These are phyloP conservation scores for Emys orbicularis DNA, from an alignment of 2,797 vertebrate species.

Conservation along the genomic window DNA sequence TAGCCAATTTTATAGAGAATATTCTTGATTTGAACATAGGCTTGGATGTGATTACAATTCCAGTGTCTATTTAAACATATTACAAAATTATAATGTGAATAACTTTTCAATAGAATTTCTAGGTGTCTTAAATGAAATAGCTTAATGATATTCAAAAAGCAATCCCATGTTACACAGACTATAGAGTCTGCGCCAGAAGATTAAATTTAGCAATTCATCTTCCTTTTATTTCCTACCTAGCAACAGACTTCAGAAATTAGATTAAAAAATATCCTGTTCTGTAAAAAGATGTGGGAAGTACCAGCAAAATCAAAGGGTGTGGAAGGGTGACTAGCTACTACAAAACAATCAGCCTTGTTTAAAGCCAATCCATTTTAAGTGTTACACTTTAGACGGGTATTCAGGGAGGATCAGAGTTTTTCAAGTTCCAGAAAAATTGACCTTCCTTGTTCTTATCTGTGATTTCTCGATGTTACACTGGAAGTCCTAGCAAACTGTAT, in stretches of 20 bases:
- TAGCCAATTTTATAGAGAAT: neutral
- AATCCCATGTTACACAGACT: fast-evolving
- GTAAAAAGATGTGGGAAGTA: neutral
- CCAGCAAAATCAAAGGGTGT: neutral
- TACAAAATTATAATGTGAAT: neutral
- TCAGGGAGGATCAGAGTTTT: neutral
- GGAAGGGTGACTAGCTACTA: neutral
- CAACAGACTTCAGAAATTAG: neutral
- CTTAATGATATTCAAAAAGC: neutral
- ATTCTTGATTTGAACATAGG: neutral
- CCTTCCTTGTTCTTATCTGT: neutral
- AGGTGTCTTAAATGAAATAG: neutral
- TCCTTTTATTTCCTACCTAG: conserved; percentile 2
- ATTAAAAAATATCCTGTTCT: neutral
- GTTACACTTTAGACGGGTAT: neutral
- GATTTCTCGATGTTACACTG: fast-evolving
- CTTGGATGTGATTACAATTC: conserved; percentile 28
- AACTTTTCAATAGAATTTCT: fast-evolving
- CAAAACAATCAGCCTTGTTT: neutral
- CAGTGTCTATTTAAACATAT: neutral
- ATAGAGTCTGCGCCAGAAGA: fast-evolving
- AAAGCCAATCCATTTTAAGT: neutral
- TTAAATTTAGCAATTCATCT: neutral
- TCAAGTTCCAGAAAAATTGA: neutral
- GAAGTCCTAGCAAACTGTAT: fast-evolving